Base-by-base conservation (phyloP, 2,113 vertebrate species). In the Spermophilus dauricus region DNA sequence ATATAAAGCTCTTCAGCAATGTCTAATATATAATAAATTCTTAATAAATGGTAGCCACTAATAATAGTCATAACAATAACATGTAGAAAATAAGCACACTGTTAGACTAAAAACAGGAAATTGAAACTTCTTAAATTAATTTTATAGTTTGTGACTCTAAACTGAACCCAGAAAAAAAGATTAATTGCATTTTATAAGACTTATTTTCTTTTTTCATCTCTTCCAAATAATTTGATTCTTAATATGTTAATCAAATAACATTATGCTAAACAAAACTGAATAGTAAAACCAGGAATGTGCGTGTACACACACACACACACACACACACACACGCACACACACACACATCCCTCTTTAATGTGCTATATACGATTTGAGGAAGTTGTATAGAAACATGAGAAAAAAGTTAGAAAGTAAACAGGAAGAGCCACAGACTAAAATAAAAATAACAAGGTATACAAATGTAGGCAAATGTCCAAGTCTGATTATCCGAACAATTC, bases 371-470 rank as follows among this genome's bases (percentile, higher is more conserved):
- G 83, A 97, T 95, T 93, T 93, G 70, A 93, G 86, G 77, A 97
- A 95, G 83, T 69, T 91, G 24, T 67, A 95, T 39, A 96, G 92
- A 91, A 96, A 73, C 51, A 91, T 53, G 63, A 89, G 45, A 14
- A 76, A 92, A 89, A 87, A 91, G 39, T 18, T 83, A 39, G 56
- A 93, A 93, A 92, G 56, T 93, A 96, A 97, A 95, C 65, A 97
- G 96, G 89, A 96, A 96, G 83, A 90, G 48, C 30, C 56, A 96
- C n/a, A 90, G 39, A 92, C 39, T 93, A 86, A 26, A 94, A 86
- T 67, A 39, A 95, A 10, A 12, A 11, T 45, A 89, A 89, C 18
- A 69, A 76, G 3, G 5, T 80, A 91, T 32, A 93, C 13, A 93
- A 89, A 94, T 76, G 24, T 42, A 89, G 69, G 86, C 72, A 92